phyloP scores from a whole-genome alignment of 2,113 vertebrate species.

The Centropus unirufus region DNA sequence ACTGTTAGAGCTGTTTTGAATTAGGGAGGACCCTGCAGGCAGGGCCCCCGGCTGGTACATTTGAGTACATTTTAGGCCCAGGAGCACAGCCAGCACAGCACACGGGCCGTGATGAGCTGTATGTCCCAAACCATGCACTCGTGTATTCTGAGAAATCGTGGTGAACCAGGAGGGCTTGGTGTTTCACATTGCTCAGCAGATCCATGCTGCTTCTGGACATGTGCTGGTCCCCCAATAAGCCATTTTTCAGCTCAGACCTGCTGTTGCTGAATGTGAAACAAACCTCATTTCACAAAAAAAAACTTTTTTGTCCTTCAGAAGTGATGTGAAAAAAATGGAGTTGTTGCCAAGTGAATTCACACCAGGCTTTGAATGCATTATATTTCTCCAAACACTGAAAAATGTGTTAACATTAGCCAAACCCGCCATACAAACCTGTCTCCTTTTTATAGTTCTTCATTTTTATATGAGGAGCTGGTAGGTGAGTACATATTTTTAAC shows the following conservation, averaged over 20 bases:
- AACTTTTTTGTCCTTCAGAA: neutral
- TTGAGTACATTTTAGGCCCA: neutral
- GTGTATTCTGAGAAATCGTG: neutral
- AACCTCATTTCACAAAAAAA: neutral
- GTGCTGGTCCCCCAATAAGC: neutral
- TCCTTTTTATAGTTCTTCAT: neutral
- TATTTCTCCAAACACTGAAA: neutral
- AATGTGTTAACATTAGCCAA: neutral
- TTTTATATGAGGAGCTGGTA: neutral
- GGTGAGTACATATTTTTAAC: neutral
- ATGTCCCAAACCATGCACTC: neutral
- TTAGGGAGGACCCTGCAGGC: neutral
- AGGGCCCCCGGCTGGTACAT: neutral
- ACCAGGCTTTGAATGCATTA: neutral
- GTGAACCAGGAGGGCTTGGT: neutral
- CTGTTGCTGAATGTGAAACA: neutral
- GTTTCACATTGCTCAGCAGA: accelerated
- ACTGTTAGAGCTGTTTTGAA: neutral
- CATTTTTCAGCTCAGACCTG: neutral
- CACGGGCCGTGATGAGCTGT: accelerated
- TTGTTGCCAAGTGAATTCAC: neutral
- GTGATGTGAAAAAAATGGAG: accelerated
- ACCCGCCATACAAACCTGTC: neutral
- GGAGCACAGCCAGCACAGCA: neutral
- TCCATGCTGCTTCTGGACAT: neutral